A percentile compares a stretch with the other conserved stretches of the same genome.
These are phyloP conservation scores for Helicolenus hilgendorfi DNA, from an alignment of 2,797 vertebrate species.

Conservation along the genomic window DNA sequence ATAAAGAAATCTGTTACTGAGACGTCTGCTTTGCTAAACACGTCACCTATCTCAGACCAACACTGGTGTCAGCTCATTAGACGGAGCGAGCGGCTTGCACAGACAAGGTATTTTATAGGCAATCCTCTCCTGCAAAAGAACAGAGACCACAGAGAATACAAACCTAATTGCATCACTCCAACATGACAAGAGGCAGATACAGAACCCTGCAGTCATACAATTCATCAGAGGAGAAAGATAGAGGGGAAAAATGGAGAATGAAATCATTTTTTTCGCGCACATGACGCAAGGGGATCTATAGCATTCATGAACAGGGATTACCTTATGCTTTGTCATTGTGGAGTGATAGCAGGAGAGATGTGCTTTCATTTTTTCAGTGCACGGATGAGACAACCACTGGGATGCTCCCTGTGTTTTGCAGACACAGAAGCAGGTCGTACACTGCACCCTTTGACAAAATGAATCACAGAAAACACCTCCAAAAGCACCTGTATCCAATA, in stretches of 20 bases:
- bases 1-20: neutral
- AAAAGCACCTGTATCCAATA: slow-evolving; percentile 55
- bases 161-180: slow-evolving; percentile 85
- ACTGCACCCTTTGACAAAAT: slow-evolving; percentile 58
- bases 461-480: slow-evolving; percentile 46
- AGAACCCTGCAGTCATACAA: slow-evolving; percentile 75
- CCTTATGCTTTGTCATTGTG: slow-evolving; percentile 67
- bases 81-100: slow-evolving; percentile 33
- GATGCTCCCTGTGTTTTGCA: slow-evolving; percentile 52
- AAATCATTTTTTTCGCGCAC: slow-evolving; percentile 61
- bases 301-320: slow-evolving; percentile 68
- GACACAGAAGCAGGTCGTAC: slow-evolving; percentile 61
- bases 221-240: slow-evolving; percentile 61
- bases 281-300: slow-evolving; percentile 51
- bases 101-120: slow-evolving; percentile 77
- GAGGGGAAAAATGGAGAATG: slow-evolving; percentile 50
- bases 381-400: slow-evolving; percentile 42
- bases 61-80: slow-evolving; percentile 74
- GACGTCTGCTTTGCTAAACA: slow-evolving; percentile 50
- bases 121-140: slow-evolving; percentile 66
- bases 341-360: slow-evolving; percentile 62
- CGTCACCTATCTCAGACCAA: slow-evolving; percentile 37
- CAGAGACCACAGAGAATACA: slow-evolving; percentile 65
- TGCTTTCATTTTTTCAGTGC: slow-evolving; percentile 69
- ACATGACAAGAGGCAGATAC: slow-evolving; percentile 76